Conservation (phyloP, 2,113 vertebrate genomes). For the Oncorhynchus keta region DNA sequence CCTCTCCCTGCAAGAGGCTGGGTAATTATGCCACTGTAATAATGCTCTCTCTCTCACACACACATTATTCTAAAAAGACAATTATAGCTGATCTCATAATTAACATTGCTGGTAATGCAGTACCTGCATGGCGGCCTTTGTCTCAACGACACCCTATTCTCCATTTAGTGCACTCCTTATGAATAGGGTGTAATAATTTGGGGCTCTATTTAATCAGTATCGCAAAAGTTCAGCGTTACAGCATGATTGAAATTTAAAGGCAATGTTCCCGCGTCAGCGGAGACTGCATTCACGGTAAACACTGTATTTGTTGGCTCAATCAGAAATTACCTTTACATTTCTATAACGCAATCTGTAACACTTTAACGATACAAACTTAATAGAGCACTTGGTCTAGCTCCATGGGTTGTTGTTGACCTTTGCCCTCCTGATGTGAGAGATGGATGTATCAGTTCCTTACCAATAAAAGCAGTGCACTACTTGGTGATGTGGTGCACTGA, state of each 20-base stretch:
- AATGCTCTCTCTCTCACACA: conserved; percentile 25
- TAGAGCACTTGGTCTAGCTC: background rate
- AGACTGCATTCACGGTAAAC: no score
- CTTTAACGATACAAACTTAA: no score
- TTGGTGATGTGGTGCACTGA: background rate
- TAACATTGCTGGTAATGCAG: conserved; percentile 10
- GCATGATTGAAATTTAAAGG: no score
- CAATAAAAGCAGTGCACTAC: background rate
- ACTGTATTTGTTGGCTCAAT: no score
- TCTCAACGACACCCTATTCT: background rate
- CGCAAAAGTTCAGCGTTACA: no score
- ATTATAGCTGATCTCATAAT: conserved; percentile 22
- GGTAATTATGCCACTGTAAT: conserved; percentile 42
- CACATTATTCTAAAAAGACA: conserved; percentile 30
- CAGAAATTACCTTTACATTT: no score
- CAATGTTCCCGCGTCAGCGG: no score
- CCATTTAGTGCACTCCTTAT: no score
- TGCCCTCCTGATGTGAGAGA: background rate
- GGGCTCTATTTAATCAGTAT: no score
- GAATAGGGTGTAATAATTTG: background rate
- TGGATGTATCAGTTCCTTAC: background rate
- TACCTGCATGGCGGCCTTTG: background rate
- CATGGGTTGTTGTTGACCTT: background rate
- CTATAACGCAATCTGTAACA: no score
- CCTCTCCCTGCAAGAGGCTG: conserved; percentile 30